phyloP scores from a whole-genome alignment of 2,888 invertebrate species.

The Hipparchia semele region DNA sequence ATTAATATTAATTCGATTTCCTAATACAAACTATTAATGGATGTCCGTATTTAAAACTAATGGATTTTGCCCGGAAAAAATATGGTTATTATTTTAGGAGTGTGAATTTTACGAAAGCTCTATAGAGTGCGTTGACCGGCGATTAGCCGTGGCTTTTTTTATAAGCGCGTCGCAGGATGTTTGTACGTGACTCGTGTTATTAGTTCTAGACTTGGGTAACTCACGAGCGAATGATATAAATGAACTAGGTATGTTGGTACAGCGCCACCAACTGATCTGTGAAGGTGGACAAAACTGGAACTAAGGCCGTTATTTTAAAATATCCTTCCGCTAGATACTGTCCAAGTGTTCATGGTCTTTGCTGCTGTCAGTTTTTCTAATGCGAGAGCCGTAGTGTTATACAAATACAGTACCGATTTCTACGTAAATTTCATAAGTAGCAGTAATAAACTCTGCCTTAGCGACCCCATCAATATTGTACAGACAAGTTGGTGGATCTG shows the following conservation, averaged over 20 bases:
- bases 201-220: slow-evolving; percentile 30
- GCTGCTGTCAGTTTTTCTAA: too few relatives aligned
- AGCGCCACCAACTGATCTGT: too few relatives aligned
- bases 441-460: too few relatives aligned
- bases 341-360: too few relatives aligned
- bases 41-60: slow-evolving; percentile 14
- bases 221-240: slow-evolving; percentile 13
- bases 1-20: slow-evolving; percentile 6
- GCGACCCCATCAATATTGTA: too few relatives aligned
- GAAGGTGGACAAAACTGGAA: too few relatives aligned
- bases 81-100: slow-evolving; percentile 23
- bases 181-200: slow-evolving; percentile 67
- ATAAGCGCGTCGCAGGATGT: slow-evolving; percentile 66
- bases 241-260: background rate
- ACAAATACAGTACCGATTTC: too few relatives aligned
- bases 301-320: too few relatives aligned
- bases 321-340: too few relatives aligned
- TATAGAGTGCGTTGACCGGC: slow-evolving; percentile 73
- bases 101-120: slow-evolving; percentile 49
- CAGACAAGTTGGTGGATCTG: too few relatives aligned
- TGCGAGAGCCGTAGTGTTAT: too few relatives aligned
- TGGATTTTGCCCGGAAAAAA: slow-evolving; percentile 8
- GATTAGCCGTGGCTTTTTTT: slow-evolving; percentile 71
- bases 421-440: too few relatives aligned
- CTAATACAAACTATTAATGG: background rate